Percentiles rank a stretch among this genome's conserved stretches.
Conservation (phyloP, 2,113 vertebrate genomes). For the Psittacus erithacus region DNA sequence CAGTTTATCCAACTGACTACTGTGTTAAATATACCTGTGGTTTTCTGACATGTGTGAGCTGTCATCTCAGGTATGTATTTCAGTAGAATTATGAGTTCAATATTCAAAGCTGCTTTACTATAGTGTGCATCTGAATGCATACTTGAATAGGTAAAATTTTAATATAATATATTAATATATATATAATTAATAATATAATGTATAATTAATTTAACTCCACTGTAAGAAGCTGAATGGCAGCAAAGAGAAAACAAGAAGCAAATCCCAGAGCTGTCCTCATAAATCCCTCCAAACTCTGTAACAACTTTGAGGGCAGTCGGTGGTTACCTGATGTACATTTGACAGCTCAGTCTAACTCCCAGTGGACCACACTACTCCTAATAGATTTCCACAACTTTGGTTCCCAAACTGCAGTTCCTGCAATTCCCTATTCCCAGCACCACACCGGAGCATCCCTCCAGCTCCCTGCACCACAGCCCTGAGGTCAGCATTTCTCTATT, state of each 20-base stretch:
- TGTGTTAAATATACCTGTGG: background rate
- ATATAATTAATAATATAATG: too few relatives aligned
- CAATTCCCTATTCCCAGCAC: background rate
- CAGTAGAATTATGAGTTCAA: background rate
- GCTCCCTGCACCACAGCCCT: background rate
- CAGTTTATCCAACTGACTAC: background rate
- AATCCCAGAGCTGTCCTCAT: background rate
- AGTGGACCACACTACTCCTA: background rate
- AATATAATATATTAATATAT: too few relatives aligned
- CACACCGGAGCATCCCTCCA: accelerated
- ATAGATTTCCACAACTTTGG: background rate
- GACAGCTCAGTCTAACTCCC: background rate
- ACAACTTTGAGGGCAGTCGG: accelerated
- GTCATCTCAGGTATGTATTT: background rate
- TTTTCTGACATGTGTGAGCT: constrained; percentile 11
- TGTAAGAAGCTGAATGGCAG: background rate
- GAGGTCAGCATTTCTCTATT: background rate
- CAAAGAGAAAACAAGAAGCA: background rate
- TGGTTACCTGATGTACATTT: background rate
- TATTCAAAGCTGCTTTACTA: background rate
- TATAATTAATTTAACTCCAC: background rate
- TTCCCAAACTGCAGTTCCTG: background rate
- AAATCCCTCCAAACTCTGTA: background rate
- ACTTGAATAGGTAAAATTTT: background rate
- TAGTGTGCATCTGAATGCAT: background rate